Base-by-base conservation (phyloP, 2,888 invertebrate genomes). In the Heliconius charithonia region DNA sequence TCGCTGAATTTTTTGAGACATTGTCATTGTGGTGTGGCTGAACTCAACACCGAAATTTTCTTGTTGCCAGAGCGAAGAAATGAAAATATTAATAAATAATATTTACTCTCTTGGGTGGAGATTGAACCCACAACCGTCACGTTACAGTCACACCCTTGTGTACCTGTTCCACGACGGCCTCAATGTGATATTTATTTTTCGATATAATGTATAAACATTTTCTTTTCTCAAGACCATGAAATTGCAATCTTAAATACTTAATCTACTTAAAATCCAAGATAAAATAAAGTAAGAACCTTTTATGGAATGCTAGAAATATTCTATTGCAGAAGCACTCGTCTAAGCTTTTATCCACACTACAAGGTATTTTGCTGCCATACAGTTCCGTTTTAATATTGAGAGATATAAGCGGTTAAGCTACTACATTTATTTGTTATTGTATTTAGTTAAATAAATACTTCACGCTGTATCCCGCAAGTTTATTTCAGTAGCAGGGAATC, bases 331-430 rank as follows among this genome's bases (percentile, higher is more conserved):
- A 67, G 67, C 13, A 37, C 37, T 67, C 25, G n/a, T n/a, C 41
- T 41, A 25, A 67, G n/a, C 16, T 41, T 67, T 67, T 37, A 67
- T 67, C 37, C n/a, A n/a, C 67, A 32, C 37, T n/a, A 67, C 37
- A 9, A 37, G 37, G 37, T 37, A 37, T 37, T 6, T n/a, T 37
- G 4, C n/a, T 67, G 32, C 37, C 12, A n/a, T 67, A 37, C 4
- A 6, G 16, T n/a, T 67, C 37, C 4, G 22, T 32, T 37, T 12
- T 12, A 67, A n/a, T 37, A 22, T 67, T 67, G n/a, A 67, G 37
- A 22, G 32, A 66, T 66, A 65, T 19, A 66, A 32, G 32, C 27
- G 10, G 70, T 70, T 16, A 25, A 45, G 27, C 13, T 70, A 4
- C 59, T 62, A n/a, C 25, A 4, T 62, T 62, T n/a, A 62, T 62